These are phyloP conservation scores for Chironomus striatipennis DNA, from an alignment of 1,140 invertebrate species.

Conservation along the genomic window DNA sequence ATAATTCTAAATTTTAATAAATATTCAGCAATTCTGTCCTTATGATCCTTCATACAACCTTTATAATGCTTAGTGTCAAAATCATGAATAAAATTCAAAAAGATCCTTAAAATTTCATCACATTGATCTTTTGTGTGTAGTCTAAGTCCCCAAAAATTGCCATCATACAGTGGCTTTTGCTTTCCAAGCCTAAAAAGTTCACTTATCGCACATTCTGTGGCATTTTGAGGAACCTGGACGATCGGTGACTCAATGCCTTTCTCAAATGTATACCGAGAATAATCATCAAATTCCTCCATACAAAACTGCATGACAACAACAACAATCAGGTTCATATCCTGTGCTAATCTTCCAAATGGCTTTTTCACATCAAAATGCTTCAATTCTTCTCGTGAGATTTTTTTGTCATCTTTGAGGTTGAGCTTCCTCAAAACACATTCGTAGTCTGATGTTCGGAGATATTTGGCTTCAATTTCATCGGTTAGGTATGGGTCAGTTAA, in stretches of 20 bases:
- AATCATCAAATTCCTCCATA: neutral
- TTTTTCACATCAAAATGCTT: neutral
- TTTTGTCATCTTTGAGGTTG: neutral
- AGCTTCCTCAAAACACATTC: neutral
- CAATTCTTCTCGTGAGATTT: neutral
- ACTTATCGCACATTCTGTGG: neutral
- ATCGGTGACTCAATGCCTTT: neutral
- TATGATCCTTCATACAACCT: neutral
- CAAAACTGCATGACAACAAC: neutral
- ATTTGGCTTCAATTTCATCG: neutral
- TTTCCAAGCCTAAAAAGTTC: neutral
- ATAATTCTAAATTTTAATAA: neutral
- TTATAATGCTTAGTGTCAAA: neutral
- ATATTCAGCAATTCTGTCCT: neutral
- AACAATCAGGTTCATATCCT: neutral
- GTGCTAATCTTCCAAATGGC: neutral
- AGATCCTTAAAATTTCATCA: neutral
- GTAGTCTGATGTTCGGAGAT: neutral
- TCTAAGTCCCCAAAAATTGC: neutral
- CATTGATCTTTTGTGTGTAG: neutral
- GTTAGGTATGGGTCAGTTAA: neutral
- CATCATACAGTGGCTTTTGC: neutral
- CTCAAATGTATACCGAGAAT: neutral
- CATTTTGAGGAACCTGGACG: neutral
- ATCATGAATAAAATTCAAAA: neutral